Evolutionary conservation across 2,113 vertebrate species (phyloP), one percentile per base, ranked within the genome.

Genomic region (Mastomys coucha): DNA sequence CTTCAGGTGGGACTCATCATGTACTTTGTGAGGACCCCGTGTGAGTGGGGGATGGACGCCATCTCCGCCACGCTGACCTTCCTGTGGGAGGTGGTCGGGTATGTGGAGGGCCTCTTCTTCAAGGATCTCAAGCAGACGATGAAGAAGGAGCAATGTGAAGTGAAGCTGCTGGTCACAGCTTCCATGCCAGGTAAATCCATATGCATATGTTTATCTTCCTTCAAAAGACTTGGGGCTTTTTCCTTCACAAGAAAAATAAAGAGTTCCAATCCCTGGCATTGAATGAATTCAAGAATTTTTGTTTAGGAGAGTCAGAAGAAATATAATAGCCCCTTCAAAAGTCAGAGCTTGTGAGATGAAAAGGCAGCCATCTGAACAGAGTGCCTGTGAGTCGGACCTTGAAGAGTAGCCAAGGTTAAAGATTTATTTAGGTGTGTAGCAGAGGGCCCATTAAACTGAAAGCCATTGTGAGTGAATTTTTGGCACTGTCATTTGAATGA

Each of bases 71-170:
- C 99, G 0, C 98, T 99, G 80, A 99, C 99, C 87, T 99, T 99
- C 98, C 99, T 99, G 22, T 99, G 99, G 99, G 99, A 99, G 98
- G 99, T 99, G 96, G 99, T 99, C 3, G 99, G 99, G 19, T 99
- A 99, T 0, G 99, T 99, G 56, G 99, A 99, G 97, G 99, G 99
- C 31, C 99, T 99, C 9, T 99, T 99, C 98, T 99, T 99, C 97
- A 99, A 99, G 96, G 99, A 99, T 91, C 99, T 99, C 94, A 99
- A 99, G 97, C 99, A 99, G 98, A 99, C 99, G 56, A 99, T 99
- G 99, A 99, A 99, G 98, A 99, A 99, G 95, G 99, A 99, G 93
- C 99, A 99, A 94, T 99, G 99, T 97, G 99, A 99, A 97, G 99
- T 99, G 89, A 99, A 99, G 93, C 98, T 99, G 77, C 98, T 99